Percentiles rank a stretch among this genome's conserved stretches.
These are phyloP conservation scores for Rhegmatorhina hoffmannsi DNA, from an alignment of 2,113 vertebrate species.

Conservation along the genomic window DNA sequence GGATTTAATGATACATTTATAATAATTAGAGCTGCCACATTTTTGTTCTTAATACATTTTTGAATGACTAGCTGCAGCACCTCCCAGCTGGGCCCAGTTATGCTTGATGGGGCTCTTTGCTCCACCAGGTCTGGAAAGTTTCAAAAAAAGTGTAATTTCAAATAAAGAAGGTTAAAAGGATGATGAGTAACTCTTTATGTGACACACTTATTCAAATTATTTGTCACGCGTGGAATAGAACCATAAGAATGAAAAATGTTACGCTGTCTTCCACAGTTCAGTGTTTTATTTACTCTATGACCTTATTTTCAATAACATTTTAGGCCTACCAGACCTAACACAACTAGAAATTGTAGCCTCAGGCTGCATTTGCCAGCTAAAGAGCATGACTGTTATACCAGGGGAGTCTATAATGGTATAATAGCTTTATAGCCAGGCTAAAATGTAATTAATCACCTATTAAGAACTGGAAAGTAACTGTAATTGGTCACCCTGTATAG, in stretches of 20 bases:
- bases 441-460: constrained; percentile 38
- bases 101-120: constrained; percentile 11
- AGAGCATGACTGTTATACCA: constrained; percentile 17
- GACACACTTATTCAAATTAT: not conserved
- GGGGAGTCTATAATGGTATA: not conserved
- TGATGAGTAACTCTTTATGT: not conserved
- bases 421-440: not conserved
- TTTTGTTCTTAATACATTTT: constrained; percentile 39
- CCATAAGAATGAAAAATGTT: not conserved
- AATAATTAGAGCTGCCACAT: constrained; percentile 27
- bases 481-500: not conserved
- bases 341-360: not conserved
- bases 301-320: not conserved
- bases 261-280: not conserved
- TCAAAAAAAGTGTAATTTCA: constrained; percentile 10
- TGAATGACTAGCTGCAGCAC: constrained; percentile 49
- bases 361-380: not conserved
- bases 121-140: not conserved
- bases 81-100: constrained; percentile 1
- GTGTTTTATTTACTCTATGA: constrained; percentile 6
- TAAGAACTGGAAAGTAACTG: not conserved
- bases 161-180: not conserved
- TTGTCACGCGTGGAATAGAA: not conserved
- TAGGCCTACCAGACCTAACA: not conserved
- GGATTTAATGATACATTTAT: constrained; percentile 57